Percentiles rank a stretch among this genome's conserved stretches.
phyloP scores from a whole-genome alignment of 2,797 vertebrate genomes.

The Eutrigla gurnardus region DNA sequence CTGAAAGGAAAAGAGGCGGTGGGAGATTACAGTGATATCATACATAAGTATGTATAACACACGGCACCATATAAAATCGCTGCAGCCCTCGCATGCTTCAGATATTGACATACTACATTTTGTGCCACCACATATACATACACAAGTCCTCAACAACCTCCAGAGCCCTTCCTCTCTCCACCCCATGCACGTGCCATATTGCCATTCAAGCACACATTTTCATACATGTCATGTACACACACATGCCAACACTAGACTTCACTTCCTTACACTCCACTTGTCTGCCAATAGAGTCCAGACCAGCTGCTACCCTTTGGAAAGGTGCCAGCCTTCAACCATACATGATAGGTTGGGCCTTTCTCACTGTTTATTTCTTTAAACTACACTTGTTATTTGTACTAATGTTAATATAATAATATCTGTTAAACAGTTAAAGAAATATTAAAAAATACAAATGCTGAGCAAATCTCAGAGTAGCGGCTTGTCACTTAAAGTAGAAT shows the following conservation, averaged over 20 bases:
- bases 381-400: not conserved
- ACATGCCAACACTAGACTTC: slow-evolving; percentile 19
- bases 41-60: slow-evolving; percentile 36
- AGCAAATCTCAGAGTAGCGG: too few relatives aligned
- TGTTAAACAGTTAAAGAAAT: too few relatives aligned
- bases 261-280: slow-evolving; percentile 20
- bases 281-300: slow-evolving; percentile 56
- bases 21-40: slow-evolving; percentile 51
- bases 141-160: too few relatives aligned
- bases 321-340: slow-evolving; percentile 50
- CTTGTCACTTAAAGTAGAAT: too few relatives aligned
- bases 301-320: slow-evolving; percentile 66
- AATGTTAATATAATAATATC: too few relatives aligned
- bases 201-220: slow-evolving; percentile 15
- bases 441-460: too few relatives aligned
- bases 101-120: slow-evolving; percentile 11
- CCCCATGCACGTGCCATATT: slow-evolving; percentile 5
- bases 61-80: slow-evolving; percentile 8
- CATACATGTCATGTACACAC: slow-evolving; percentile 21
- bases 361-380: slow-evolving; percentile 15
- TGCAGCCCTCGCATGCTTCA: not conserved
- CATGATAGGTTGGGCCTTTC: slow-evolving; percentile 18
- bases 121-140: not conserved
- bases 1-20: slow-evolving; percentile 33
- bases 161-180: not conserved